Conservation (phyloP, 2,113 vertebrate species). For the Haemorhous mexicanus region DNA sequence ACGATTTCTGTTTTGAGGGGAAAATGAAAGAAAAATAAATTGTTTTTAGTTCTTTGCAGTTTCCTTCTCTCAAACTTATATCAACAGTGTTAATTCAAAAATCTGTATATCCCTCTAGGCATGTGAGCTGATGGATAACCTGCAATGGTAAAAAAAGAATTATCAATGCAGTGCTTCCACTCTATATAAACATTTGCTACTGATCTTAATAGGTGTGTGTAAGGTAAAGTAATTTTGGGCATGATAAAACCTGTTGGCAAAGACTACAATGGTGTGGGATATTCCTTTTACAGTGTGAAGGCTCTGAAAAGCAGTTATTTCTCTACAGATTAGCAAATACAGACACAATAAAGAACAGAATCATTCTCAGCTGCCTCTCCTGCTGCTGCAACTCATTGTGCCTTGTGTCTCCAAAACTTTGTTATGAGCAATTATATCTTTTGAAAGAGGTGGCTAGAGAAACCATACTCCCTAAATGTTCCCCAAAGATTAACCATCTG, state of each 20-base stretch:
- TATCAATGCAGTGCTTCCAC: not conserved
- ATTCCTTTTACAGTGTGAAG: not conserved
- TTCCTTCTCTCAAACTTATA: not conserved
- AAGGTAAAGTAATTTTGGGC: not conserved
- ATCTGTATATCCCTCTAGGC: not conserved
- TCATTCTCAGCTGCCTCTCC: not conserved
- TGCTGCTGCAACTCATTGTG: not conserved
- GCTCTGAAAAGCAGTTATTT: not conserved
- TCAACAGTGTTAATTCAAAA: not conserved
- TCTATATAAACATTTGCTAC: not conserved
- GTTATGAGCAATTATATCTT: constrained; percentile 53
- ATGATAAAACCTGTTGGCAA: not conserved
- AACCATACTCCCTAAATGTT: constrained; percentile 62
- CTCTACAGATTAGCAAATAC: not conserved
- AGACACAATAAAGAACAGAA: not conserved
- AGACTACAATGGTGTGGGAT: not conserved
- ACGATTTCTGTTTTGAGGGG: not conserved
- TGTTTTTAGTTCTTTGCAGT: constrained; percentile 52
- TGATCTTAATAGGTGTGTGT: not conserved
- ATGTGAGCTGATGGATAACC: not conserved
- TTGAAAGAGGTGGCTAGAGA: constrained; percentile 59
- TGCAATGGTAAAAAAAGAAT: not conserved
- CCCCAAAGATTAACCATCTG: constrained; percentile 74
- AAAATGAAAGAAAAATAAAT: not conserved
- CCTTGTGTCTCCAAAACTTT: constrained; percentile 11